These are phyloP conservation scores for Ascaphus truei DNA, from an alignment of 2,113 vertebrate species.

Conservation along the genomic window DNA sequence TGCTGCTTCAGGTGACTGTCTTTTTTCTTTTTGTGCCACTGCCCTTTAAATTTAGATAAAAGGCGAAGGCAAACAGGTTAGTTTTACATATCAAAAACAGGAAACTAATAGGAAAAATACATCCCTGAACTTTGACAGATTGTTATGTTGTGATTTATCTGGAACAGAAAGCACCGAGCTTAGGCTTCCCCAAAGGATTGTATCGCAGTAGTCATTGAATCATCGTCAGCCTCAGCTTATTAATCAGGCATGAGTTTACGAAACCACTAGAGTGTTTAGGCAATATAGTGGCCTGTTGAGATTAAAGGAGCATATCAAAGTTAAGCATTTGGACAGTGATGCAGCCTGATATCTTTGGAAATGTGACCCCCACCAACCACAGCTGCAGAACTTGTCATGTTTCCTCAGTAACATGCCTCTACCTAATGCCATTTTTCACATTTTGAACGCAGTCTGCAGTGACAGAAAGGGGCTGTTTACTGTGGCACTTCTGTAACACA, in stretches of 20 bases:
- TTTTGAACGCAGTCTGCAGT: constrained; percentile 43
- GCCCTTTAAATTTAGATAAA: constrained; percentile 30
- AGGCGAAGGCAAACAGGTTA: constrained; percentile 26
- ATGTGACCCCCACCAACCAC: constrained; percentile 14
- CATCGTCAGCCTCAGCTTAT: constrained; percentile 23
- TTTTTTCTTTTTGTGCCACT: constrained; percentile 1
- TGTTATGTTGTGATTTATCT: constrained; percentile 38
- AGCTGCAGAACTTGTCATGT: not conserved
- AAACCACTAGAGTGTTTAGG: constrained; percentile 9
- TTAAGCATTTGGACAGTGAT: not conserved
- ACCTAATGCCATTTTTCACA: constrained; percentile 29
- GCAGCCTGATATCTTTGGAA: not conserved
- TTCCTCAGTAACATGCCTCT: constrained; percentile 27
- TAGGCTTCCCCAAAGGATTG: constrained; percentile 17
- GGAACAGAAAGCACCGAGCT: constrained; percentile 16
- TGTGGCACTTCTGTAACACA: constrained; percentile 28
- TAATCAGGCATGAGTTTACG: constrained; percentile 36
- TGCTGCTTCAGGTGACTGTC: constrained; percentile 7
- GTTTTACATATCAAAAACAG: constrained; percentile 35
- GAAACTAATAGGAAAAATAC: constrained; percentile 26
- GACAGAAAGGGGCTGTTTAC: constrained; percentile 49
- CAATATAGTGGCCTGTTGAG: constrained; percentile 12
- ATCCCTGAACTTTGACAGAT: constrained; percentile 28
- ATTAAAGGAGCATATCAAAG: constrained; percentile 38
- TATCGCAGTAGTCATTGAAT: constrained; percentile 32